Evolutionary conservation across 2,888 invertebrate species (phyloP), one percentile per base, ranked within the genome.

Genomic region (Sussaba pulchella): DNA sequence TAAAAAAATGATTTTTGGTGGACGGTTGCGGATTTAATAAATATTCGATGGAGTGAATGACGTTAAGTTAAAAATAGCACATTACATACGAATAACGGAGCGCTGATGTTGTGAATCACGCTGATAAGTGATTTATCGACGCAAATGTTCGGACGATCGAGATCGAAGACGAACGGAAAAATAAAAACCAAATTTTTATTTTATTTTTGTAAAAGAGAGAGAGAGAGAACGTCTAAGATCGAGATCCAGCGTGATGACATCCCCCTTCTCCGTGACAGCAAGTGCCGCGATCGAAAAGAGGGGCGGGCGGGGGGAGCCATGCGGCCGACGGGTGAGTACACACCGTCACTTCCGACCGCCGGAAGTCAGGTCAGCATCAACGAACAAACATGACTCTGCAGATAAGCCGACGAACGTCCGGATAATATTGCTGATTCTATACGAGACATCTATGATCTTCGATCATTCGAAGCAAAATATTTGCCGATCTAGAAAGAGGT

Each of bases 61-160:
- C n/a, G n/a, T n/a, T n/a, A n/a, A n/a, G n/a, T n/a, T n/a, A n/a
- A n/a, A n/a, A n/a, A n/a, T n/a, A n/a, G n/a, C n/a, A n/a, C n/a
- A n/a, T n/a, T n/a, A n/a, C 47, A 73, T 73, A 74, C 69, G 73
- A 74, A 81, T 81, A 59, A 43, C 12, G 45, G 83, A 81, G 85
- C 77, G 78, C 81, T 77, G 64, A 77, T 59, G 45, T 47, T 19
- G 69, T 81, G 84, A 84, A 71, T 84, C 84, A 84, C 72, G 43
- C 76, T 71, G 84, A 84, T 84, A 84, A 84, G 78, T 31, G 5
- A 21, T 21, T 47, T 66, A 45, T 57, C 66, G 14, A n/a, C 31
- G 14, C n/a, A 61, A 57, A 14, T 63, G 21, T 19, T 17, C 84
- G 71, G 57, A 66, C 64, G 69, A 81, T 82, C 71, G 63, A 75